Evolutionary conservation across 2,888 invertebrate genomes (phyloP).

Genomic region (Schrankia costaestrigalis): DNA sequence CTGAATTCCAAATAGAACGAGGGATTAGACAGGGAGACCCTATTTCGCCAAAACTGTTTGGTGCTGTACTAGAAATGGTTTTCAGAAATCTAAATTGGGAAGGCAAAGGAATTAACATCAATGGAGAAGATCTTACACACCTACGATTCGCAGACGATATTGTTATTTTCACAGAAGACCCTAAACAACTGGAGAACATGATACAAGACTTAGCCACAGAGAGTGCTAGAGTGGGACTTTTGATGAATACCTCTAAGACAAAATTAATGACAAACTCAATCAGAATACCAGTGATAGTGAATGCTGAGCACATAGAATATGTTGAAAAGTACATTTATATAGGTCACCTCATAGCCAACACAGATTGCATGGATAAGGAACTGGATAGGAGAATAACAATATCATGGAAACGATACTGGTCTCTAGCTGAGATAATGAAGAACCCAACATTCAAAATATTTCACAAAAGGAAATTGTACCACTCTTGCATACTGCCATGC

Average conservation of each 20-base stretch:
- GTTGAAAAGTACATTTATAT: too few species aligned
- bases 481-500: too few species aligned
- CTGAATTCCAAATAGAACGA: background rate
- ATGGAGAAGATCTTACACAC: conserved; percentile 11
- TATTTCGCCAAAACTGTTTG: background rate
- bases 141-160: conserved; percentile 15
- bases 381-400: too few species aligned
- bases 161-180: conserved; percentile 13
- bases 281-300: too few species aligned
- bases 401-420: too few species aligned
- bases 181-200: background rate
- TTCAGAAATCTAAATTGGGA: conserved; percentile 14
- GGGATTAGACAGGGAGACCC: background rate
- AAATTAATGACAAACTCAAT: background rate
- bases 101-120: conserved; percentile 7
- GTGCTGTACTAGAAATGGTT: background rate
- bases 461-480: too few species aligned
- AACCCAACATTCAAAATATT: too few species aligned
- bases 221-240: background rate
- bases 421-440: too few species aligned
- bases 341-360: too few species aligned
- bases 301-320: too few species aligned
- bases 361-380: too few species aligned
- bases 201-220: background rate
- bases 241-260: background rate